phyloP scores from a whole-genome alignment of 1,140 invertebrate species.

The Leptoteleia sp. region DNA sequence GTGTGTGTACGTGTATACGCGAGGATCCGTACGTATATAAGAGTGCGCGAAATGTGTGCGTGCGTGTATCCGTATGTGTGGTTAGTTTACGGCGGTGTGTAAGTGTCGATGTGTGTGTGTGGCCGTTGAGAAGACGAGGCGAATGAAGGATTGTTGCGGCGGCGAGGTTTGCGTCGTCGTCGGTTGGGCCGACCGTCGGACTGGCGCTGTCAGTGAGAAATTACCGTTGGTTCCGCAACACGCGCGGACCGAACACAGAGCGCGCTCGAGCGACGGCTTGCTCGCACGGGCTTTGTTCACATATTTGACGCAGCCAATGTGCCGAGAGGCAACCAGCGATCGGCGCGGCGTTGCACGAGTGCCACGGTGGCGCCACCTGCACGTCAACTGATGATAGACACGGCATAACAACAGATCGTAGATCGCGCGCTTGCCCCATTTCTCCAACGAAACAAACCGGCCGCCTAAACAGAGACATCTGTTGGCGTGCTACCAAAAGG shows the following conservation, averaged over 20 bases:
- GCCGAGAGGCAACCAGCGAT: constrained; percentile 7
- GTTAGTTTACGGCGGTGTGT: too few species aligned
- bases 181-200: constrained; percentile 6
- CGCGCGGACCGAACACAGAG: constrained; percentile 33
- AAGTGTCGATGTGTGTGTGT: too few species aligned
- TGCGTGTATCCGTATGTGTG: too few species aligned
- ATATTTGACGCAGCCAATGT: constrained; percentile 42
- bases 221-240: neutral
- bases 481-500: too few species aligned
- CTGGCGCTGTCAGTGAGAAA: constrained; percentile 3
- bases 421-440: too few species aligned
- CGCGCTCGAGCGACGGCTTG: constrained; percentile 19
- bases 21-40: neutral
- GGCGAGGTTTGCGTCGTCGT: neutral
- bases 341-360: constrained; percentile 11
- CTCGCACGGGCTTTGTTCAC: constrained; percentile 33
- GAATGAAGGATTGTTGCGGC: neutral
- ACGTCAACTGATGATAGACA: neutral
- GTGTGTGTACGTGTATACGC: neutral
- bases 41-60: too few species aligned
- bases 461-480: neutral
- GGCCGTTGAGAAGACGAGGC: neutral
- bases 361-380: constrained; percentile 4
- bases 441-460: too few species aligned
- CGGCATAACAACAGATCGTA: neutral